These are phyloP conservation scores for Sitophilus oryzae DNA, from an alignment of 1,140 invertebrate genomes.

Conservation along the genomic window DNA sequence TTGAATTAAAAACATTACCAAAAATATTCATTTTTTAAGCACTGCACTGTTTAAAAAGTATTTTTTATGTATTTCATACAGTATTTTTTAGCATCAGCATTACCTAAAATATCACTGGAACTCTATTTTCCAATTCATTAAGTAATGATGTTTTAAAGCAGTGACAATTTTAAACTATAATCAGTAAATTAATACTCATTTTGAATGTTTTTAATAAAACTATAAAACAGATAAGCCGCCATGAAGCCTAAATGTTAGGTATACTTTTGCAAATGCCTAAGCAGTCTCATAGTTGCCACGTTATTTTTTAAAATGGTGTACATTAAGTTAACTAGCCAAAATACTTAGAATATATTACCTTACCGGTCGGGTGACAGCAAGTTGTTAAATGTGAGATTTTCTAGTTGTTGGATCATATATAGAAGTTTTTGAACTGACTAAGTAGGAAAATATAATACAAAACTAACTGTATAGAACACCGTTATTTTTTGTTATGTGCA, in stretches of 20 bases:
- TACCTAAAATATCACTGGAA: no score
- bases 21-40: no score
- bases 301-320: constrained; percentile 1
- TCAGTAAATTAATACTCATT: no score
- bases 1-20: no score
- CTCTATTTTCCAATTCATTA: no score
- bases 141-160: no score
- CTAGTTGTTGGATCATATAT: constrained; percentile 39
- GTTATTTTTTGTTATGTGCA: constrained; percentile 35
- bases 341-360: constrained; percentile 11
- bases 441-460: constrained; percentile 15
- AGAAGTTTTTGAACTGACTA: constrained; percentile 25
- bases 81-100: no score
- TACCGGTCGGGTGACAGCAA: constrained; percentile 28
- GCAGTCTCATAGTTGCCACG: constrained; percentile 24
- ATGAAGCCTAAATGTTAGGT: constrained; percentile 10
- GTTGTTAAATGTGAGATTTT: constrained; percentile 39
- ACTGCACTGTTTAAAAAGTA: no score
- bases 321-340: constrained; percentile 14
- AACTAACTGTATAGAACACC: constrained; percentile 28
- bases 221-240: neutral
- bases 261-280: constrained; percentile 37
- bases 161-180: no score
- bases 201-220: no score
- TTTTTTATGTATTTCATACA: no score